Conservation (phyloP, 2,888 invertebrate genomes). For the Yponomeuta malinellus region DNA sequence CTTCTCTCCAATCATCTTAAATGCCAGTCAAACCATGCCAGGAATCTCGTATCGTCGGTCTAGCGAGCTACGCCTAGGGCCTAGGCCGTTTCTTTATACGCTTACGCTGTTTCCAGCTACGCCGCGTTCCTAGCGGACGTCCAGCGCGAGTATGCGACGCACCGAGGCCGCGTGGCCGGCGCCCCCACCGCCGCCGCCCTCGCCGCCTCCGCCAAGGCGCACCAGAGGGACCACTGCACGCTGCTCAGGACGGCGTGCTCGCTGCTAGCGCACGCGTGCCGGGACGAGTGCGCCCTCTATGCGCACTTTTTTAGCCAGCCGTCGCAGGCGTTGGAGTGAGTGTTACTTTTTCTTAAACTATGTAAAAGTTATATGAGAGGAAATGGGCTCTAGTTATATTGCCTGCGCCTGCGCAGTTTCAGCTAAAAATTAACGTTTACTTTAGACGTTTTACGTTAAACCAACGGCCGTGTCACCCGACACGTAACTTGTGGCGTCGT, state of each 20-base stretch:
- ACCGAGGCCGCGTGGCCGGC: conserved; percentile 81
- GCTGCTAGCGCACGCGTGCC: conserved; percentile 93
- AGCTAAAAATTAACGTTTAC: no score
- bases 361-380: no score
- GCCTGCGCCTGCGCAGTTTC: no score
- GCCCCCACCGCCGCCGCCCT: conserved; percentile 83
- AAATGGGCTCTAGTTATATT: no score
- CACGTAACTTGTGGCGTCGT: no score
- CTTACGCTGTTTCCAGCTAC: conserved; percentile 64
- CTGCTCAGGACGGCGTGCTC: conserved; percentile 91
- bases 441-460: no score
- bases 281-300: conserved; percentile 95
- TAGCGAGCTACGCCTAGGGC: no score
- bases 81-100: no score
- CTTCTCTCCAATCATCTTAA: no score
- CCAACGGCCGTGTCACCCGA: no score
- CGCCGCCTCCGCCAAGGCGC: conserved; percentile 76
- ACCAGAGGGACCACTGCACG: conserved; percentile 86
- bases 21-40: no score
- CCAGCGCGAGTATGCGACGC: conserved; percentile 87
- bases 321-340: conserved; percentile 80
- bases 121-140: conserved; percentile 84
- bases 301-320: conserved; percentile 89
- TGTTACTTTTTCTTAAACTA: conserved; percentile 15
- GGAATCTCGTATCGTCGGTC: no score